Evolutionary conservation across 2,888 invertebrate genomes (phyloP).

Genomic region (Clitarchus hookeri): DNA sequence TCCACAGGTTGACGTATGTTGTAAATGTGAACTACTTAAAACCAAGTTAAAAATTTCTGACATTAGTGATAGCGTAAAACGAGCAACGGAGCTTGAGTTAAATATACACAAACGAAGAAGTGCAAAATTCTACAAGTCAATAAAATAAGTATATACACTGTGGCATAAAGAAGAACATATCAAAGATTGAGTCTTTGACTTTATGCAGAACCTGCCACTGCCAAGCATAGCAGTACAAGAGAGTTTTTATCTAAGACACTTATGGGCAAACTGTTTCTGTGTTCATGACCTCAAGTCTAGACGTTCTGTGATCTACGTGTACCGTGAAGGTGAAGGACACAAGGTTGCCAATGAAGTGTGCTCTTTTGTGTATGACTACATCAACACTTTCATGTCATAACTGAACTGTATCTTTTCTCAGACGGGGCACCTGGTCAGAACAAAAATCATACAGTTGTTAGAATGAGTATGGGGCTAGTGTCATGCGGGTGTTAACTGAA

Average conservation of each 20-base stretch:
- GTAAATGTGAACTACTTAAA: background rate
- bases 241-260: too few relatives aligned
- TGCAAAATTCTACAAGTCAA: background rate
- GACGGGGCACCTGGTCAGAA: too few relatives aligned
- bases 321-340: background rate
- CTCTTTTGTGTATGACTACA: background rate
- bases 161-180: background rate
- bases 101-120: background rate
- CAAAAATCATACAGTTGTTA: too few relatives aligned
- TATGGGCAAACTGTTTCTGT: too few relatives aligned
- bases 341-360: background rate
- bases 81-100: background rate
- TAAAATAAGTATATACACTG: background rate
- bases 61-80: background rate
- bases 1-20: too few relatives aligned
- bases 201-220: too few relatives aligned
- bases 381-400: background rate
- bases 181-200: background rate
- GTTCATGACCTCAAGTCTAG: too few relatives aligned
- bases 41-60: background rate
- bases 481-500: too few relatives aligned
- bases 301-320: background rate
- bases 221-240: too few relatives aligned
- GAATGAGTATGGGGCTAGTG: too few relatives aligned
- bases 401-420: too few relatives aligned